These are phyloP conservation scores for Ectropis grisescens DNA, from an alignment of 1,140 invertebrate species.

Conservation along the genomic window DNA sequence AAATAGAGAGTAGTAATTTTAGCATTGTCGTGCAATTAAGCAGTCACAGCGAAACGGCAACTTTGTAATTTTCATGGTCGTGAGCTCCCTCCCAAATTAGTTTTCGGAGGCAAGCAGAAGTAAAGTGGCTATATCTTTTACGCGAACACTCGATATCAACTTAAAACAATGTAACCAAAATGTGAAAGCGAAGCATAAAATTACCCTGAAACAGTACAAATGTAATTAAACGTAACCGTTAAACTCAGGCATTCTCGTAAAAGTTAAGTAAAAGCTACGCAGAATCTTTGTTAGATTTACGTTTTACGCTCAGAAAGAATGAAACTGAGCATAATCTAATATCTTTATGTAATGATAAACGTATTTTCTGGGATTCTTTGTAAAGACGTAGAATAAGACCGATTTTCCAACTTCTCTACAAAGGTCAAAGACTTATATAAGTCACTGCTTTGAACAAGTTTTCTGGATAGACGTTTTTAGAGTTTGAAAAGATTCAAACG, in stretches of 20 bases:
- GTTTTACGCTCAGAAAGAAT: conserved; percentile 21
- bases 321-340: conserved; percentile 14
- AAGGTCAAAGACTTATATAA: no score
- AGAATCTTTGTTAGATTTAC: conserved; percentile 34
- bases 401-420: no score
- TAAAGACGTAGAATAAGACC: conserved; percentile 1
- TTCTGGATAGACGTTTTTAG: no score
- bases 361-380: conserved; percentile 5
- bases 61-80: conserved; percentile 31
- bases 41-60: conserved; percentile 3
- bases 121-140: conserved; percentile 43
- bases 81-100: conserved; percentile 29
- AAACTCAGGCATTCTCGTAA: conserved; percentile 39
- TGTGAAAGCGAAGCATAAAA: conserved; percentile 31
- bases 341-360: conserved; percentile 16
- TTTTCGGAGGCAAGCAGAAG: conserved; percentile 23
- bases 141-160: conserved; percentile 40
- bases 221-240: conserved; percentile 38
- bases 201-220: conserved; percentile 30
- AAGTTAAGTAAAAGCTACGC: conserved; percentile 35
- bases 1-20: no score
- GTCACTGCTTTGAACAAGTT: no score
- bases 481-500: no score
- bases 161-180: conserved; percentile 54
- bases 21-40: conserved; percentile 16